Conservation (phyloP, 2,888 invertebrate species). For the Patella depressa region DNA sequence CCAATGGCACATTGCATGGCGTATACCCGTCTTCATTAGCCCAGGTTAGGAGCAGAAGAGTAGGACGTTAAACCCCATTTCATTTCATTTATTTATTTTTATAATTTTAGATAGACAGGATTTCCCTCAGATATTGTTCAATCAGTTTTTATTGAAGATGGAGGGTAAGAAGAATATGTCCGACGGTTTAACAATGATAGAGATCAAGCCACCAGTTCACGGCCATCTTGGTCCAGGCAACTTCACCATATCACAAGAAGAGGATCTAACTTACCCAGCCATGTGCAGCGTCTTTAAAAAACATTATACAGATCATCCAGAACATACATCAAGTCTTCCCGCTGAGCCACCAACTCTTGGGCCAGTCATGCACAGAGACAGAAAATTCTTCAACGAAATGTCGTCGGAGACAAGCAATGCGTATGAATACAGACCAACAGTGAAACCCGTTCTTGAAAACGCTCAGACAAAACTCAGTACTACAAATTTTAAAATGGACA, state of each 20-base stretch:
- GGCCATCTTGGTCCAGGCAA: conserved; percentile 54
- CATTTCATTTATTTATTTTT: too few relatives aligned
- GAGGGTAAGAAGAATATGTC: not conserved
- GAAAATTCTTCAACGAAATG: conserved; percentile 54
- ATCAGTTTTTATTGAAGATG: too few relatives aligned
- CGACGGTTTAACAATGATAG: conserved; percentile 11
- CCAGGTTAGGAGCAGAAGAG: too few relatives aligned
- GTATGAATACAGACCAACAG: conserved; percentile 52
- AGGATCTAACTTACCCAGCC: conserved; percentile 42
- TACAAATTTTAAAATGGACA: conserved; percentile 68
- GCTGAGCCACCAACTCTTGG: conserved; percentile 60
- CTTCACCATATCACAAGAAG: conserved; percentile 62
- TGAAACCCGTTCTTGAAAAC: conserved; percentile 51
- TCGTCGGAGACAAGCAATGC: conserved; percentile 60
- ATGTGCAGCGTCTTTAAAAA: conserved; percentile 61
- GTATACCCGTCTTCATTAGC: too few relatives aligned
- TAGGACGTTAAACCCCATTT: too few relatives aligned
- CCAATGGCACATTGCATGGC: too few relatives aligned
- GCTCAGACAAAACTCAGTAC: conserved; percentile 50
- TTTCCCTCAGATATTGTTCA: too few relatives aligned
- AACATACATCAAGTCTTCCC: conserved; percentile 43
- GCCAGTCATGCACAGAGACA: conserved; percentile 63
- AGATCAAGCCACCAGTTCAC: conserved; percentile 6
- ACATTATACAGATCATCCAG: conserved; percentile 57
- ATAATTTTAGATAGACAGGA: too few relatives aligned